A percentile compares a stretch with the other conserved stretches of the same genome.
These are phyloP conservation scores for Metopolophium dirhodum DNA, from an alignment of 1,140 invertebrate genomes.

Conservation along the genomic window DNA sequence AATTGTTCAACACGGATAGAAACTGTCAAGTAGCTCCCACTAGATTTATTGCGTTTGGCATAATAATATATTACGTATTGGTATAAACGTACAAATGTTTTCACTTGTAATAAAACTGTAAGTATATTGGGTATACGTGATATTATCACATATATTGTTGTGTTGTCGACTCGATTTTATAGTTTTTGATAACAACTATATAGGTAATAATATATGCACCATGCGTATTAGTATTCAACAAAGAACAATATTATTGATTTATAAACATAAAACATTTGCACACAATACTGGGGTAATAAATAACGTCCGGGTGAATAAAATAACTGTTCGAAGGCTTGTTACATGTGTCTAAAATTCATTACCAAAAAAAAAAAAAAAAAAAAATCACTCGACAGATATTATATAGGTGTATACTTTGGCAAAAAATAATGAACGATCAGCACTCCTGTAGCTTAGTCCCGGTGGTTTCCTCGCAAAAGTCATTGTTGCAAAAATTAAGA, in stretches of 20 bases:
- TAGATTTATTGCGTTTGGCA: neutral
- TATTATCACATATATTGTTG: neutral
- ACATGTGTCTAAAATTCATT: neutral
- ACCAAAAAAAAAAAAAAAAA: neutral
- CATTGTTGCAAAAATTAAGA: neutral
- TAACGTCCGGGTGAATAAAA: constrained; percentile 17
- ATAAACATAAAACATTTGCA: neutral
- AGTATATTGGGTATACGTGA: neutral
- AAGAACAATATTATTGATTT: constrained; percentile 30
- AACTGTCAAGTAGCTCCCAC: neutral
- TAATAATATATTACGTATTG: constrained; percentile 18
- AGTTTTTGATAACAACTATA: constrained; percentile 10
- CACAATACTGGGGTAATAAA: constrained; percentile 28
- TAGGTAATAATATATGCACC: neutral
- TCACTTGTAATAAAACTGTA: constrained; percentile 9
- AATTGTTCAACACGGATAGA: neutral
- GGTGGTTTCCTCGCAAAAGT: neutral
- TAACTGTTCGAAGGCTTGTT: neutral
- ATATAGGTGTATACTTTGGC: neutral
- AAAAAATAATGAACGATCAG: neutral
- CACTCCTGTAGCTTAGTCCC: neutral
- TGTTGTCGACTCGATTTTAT: neutral
- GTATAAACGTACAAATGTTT: neutral
- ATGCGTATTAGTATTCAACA: constrained; percentile 9
- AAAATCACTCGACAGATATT: neutral